Base-by-base conservation (phyloP, 1,140 invertebrate genomes). In the Halictus rubicundus region DNA sequence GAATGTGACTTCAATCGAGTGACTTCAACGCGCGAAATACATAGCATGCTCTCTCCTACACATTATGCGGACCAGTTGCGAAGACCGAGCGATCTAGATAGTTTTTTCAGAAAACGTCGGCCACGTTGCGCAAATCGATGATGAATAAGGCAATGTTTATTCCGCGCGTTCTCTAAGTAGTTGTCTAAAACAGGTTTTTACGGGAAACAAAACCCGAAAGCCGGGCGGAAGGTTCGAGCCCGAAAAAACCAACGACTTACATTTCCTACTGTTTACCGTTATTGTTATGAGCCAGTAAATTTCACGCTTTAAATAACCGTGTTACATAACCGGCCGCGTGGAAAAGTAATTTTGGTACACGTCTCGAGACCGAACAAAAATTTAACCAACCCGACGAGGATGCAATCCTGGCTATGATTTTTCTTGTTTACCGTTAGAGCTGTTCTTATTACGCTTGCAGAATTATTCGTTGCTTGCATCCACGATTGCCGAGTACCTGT, bases 231-330 rank as follows among this genome's bases (percentile, higher is more conserved):
- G 12, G 39, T 21, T 39, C 46, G 23, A n/a, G 65, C 39, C 46
- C 54, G 46, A 23, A 16, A 23, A n/a, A 78, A 65, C 27, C 68
- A 9, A 57, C 64, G 60, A 46, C 60, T 72, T 57, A 42, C 46
- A 71, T 71, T 78, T 71, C 21, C 42, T 52, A 63, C 8, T 23
- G 27, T 54, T 63, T 46, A 65, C 76, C 76, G 76, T 63, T 78
- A 60, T 42, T 57, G 21, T 21, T 3, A 9, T 1, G 12, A 42
- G 16, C 1, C 72, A 12, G 27, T 7, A 16, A 19, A 65, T 65
- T 65, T 39, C 46, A 76, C 25, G 37, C 10, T 60, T 25, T 21
- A 3, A 6, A 25, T 1, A 12, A 37, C n/a, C n/a, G 10, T 9
- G 23, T 63, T 70, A 52, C 46, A 14, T 39, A 78, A 78, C 23